Evolutionary conservation across 1,140 invertebrate genomes (phyloP).

Genomic region (Neomicropteryx cornuta): DNA sequence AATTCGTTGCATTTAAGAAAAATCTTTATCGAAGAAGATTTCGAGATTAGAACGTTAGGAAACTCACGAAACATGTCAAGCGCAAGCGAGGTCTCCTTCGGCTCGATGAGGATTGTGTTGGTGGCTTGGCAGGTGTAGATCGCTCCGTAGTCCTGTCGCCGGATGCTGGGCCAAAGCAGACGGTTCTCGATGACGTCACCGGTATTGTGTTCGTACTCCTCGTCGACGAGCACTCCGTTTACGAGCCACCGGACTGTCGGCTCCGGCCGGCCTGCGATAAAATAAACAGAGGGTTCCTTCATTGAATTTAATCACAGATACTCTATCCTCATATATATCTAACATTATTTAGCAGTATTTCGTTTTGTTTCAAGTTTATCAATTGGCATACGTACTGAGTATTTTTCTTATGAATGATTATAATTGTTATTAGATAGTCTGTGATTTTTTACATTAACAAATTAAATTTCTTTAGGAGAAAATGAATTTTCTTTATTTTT

Average conservation of each 20-base stretch:
- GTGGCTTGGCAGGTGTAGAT: slow-evolving; percentile 75
- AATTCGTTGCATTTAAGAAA: too few species aligned
- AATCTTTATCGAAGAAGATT: too few species aligned
- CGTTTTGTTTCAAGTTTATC: too few species aligned
- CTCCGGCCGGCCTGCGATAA: slow-evolving; percentile 45
- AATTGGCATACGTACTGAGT: too few species aligned
- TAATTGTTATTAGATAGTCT: too few species aligned
- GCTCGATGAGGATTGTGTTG: slow-evolving; percentile 68
- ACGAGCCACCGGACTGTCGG: slow-evolving; percentile 58
- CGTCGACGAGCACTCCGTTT: slow-evolving; percentile 65
- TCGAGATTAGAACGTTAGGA: too few species aligned
- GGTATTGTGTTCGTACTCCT: slow-evolving; percentile 68
- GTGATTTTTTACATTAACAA: too few species aligned
- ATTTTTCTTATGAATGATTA: too few species aligned
- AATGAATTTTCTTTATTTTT: too few species aligned
- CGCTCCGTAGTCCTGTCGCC: slow-evolving; percentile 66
- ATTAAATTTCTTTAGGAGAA: too few species aligned
- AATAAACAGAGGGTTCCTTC: too few species aligned
- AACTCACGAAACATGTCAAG: slow-evolving; percentile 79
- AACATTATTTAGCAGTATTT: too few species aligned
- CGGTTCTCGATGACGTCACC: slow-evolving; percentile 79
- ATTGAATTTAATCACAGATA: background rate
- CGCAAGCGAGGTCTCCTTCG: slow-evolving; percentile 60
- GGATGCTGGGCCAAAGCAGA: slow-evolving; percentile 59
- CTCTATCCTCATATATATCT: background rate